A percentile compares a stretch with the other conserved stretches of the same genome.
phyloP scores from a whole-genome alignment of 2,113 vertebrate species.

The Acanthochromis polyacanthus region DNA sequence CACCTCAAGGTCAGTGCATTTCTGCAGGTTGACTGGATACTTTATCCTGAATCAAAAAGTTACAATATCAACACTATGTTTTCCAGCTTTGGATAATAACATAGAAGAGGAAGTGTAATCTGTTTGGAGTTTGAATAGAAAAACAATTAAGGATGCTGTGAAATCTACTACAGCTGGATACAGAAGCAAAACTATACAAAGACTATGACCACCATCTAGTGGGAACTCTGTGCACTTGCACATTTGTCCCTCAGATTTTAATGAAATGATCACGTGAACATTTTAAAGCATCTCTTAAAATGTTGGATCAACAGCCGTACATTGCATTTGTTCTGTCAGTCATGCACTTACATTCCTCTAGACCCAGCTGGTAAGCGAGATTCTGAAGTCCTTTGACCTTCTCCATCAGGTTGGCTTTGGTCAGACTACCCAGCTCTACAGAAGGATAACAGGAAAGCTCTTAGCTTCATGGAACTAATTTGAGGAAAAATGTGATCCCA shows the following conservation, averaged over 20 bases:
- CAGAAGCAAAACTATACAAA: slow-evolving; percentile 20
- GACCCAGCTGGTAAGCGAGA: slow-evolving; percentile 95
- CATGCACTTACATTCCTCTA: slow-evolving; percentile 96
- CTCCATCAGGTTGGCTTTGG: slow-evolving; percentile 98
- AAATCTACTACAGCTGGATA: background rate
- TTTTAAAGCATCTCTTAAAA: background rate
- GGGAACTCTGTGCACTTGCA: slow-evolving; percentile 35
- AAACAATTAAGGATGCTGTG: background rate
- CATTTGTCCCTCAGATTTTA: background rate
- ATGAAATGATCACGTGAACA: background rate
- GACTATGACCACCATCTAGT: slow-evolving; percentile 79
- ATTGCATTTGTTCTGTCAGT: slow-evolving; percentile 10
- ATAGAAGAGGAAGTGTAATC: background rate
- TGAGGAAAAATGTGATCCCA: slow-evolving; percentile 6
- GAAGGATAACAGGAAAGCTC: slow-evolving; percentile 8
- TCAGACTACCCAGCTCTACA: slow-evolving; percentile 95
- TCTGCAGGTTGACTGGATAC: background rate
- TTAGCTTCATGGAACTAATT: background rate
- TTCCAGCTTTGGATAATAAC: background rate
- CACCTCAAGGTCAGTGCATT: background rate
- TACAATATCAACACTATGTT: background rate
- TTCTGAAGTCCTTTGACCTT: slow-evolving; percentile 98
- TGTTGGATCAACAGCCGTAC: background rate
- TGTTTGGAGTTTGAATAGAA: slow-evolving; percentile 16
- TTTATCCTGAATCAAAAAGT: background rate